A percentile compares a stretch with the other conserved stretches of the same genome.
phyloP scores from a whole-genome alignment of 2,888 invertebrate genomes.

The Philhelius pedissequus region DNA sequence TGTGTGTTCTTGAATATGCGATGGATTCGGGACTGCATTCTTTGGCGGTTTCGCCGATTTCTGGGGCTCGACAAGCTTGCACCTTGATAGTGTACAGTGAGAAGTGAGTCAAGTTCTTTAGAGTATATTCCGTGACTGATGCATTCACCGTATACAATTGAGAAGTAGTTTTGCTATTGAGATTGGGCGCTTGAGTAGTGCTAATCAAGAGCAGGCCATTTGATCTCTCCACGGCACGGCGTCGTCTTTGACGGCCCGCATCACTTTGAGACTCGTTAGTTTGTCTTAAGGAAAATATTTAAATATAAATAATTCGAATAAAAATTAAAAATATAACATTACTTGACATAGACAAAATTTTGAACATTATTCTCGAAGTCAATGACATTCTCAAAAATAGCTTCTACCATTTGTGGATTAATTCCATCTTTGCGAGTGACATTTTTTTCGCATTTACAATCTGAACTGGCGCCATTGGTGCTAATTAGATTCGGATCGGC shows the following conservation, averaged over 20 bases:
- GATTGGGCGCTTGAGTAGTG: not conserved
- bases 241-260: constrained; percentile 57
- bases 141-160: constrained; percentile 71
- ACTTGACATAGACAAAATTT: constrained; percentile 84
- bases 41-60: constrained; percentile 27
- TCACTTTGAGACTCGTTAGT: constrained; percentile 36
- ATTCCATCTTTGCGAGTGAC: constrained; percentile 69
- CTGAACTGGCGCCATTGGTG: constrained; percentile 18
- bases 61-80: constrained; percentile 86
- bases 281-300: constrained; percentile 50
- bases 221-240: constrained; percentile 48
- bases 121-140: constrained; percentile 79
- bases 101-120: constrained; percentile 86
- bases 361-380: constrained; percentile 90
- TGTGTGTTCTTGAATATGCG: constrained; percentile 80
- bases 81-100: constrained; percentile 87
- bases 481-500: constrained; percentile 49
- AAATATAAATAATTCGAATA: not conserved
- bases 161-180: constrained; percentile 64
- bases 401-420: constrained; percentile 79
- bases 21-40: constrained; percentile 81
- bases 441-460: constrained; percentile 77
- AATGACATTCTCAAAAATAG: constrained; percentile 83
- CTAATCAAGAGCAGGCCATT: not conserved
- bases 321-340: not conserved